Base-by-base conservation (phyloP, 2,797 vertebrate genomes). In the Odontamblyopus lacepedii region DNA sequence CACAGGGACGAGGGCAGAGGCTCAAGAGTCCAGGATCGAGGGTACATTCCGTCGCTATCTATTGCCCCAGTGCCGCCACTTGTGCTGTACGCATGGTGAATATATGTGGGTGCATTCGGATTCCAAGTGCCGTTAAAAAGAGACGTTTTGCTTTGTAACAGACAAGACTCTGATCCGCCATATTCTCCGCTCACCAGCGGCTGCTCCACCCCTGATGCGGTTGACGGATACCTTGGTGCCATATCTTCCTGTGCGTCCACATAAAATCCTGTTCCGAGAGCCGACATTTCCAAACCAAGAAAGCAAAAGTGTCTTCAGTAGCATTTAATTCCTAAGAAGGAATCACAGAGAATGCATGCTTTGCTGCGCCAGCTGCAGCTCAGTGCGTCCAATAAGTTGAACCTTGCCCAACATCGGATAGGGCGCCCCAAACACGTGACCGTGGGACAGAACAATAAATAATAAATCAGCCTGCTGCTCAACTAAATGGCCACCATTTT, bases 381-480 rank as follows among this genome's bases (percentile, higher is more conserved):
- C 96, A 95, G 94, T 95, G 95, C 95, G 94, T 95, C 94, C 96
- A 95, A 96, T 95, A 95, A 96, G 93, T 97, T 96, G 96, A 93
- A 95, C 93, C 93, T 93, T 94, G 94, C 92, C 94, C 90, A 93
- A 87, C 87, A 84, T 91, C 93, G 94, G 93, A 98, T 98, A 98
- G 96, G 97, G 93, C 94, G 93, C 85, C 86, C 75, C 77, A 73
- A 89, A 84, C 94, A 96, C 96, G 96, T 99, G 97, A 90, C 92
- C 93, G 89, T 92, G 93, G 92, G 91, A 94, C 96, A 96, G 96
- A 96, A 98, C 96, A 98, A 98, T 97, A 97, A 97, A 95, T 95
- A 95, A 96, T 97, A 97, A 97, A 98, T 97, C 96, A 97, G 95
- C 95, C 95, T 95, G 94, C 94, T 94, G 85, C 94, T 93, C 93